Evolutionary conservation across 2,797 vertebrate species (phyloP), one percentile per base, ranked within the genome.

Genomic region (Gallinago stenura): DNA sequence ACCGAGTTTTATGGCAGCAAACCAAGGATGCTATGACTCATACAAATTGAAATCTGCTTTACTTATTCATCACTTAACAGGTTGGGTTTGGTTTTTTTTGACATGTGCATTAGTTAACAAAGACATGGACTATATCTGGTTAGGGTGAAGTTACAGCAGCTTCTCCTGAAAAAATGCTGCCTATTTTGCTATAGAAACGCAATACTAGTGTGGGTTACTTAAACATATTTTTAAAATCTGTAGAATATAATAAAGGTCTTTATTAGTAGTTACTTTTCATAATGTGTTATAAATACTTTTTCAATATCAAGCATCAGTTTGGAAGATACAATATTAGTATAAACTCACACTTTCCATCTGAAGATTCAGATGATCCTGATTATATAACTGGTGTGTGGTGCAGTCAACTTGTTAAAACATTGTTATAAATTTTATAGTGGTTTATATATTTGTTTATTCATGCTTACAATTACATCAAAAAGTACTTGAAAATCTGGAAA

Each of bases 51-150:
- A 93, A 94, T 86, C 43, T 76, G 35, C 70, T 93, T 83, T 87
- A 93, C 73, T 95, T 96, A 90, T 83, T 96, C 94, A 96, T 94
- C 56, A 37, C 18, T 91, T 50, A 81, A 45, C 56, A 48, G 28
- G 5, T 37, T 7, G 24, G 24, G 46, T 41, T 41, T 15, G 39
- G 15, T 41, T 15, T 83, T 83, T 93, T 94, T 80, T 46, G 19
- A 60, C 21, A 35, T 75, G 21, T 78, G 46, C 51, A 12, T 88
- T 91, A 88, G n/a, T 94, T 96, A 76, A 48, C 35, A 69, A 92
- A 83, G 50, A n/a, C 62, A 17, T 41, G 31, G 25, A 62, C 31
- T 83, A 3, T 78, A 69, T 91, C 24, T 80, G 45, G 22, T 94
- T 73, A 26, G 56, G 84, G 39, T 56, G 65, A 48, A 56, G 24